Evolutionary conservation across 1,140 invertebrate species (phyloP), one percentile per base, ranked within the genome.

Genomic region (Drosophila melanica): DNA sequence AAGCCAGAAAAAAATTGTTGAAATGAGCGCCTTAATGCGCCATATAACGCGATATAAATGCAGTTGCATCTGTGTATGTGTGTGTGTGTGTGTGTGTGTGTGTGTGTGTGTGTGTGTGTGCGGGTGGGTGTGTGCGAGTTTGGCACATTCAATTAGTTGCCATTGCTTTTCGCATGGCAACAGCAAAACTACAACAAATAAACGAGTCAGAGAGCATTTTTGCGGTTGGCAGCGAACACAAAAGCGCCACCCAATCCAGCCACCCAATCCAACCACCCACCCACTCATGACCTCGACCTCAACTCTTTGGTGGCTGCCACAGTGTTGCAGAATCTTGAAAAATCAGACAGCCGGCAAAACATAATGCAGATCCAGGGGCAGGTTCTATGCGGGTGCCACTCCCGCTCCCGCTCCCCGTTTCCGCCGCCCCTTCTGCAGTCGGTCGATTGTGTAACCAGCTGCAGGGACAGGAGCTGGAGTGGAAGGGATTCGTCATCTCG

Each of bases 141-240:
- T 79, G 65, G 82, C 84, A 82, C 79, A 87, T 87, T 87, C 84
- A 87, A 87, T 89, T 87, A 87, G 84, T 82, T 87, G 84, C 44
- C 84, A 75, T 75, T 75, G 66, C 71, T 68, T 74, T 75, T 78
- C 60, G 78, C 73, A 50, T 81, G 53, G 70, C 66, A 75, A 77
- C 70, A 73, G 64, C 64, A 63, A 33, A 47, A 58, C 48, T 11
- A 47, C 33, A 65, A 55, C 14, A 63, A 51, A 51, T 44, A 27
- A 27, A 41, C 51, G 41, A 70, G 50, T 57, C 66, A 37, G 48
- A 58, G 64, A 69, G 62, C 63, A 75, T 82, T 79, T 82, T 82
- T 82, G 79, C 79, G 79, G 79, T 82, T 82, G 75, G 70, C 70
- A 81, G 75, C 65, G 62, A 57, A 70, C 64, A 74, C 69, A 69